Percentiles rank a stretch among this genome's conserved stretches.
phyloP scores from a whole-genome alignment of 2,113 vertebrate genomes.

The Aegypius monachus region DNA sequence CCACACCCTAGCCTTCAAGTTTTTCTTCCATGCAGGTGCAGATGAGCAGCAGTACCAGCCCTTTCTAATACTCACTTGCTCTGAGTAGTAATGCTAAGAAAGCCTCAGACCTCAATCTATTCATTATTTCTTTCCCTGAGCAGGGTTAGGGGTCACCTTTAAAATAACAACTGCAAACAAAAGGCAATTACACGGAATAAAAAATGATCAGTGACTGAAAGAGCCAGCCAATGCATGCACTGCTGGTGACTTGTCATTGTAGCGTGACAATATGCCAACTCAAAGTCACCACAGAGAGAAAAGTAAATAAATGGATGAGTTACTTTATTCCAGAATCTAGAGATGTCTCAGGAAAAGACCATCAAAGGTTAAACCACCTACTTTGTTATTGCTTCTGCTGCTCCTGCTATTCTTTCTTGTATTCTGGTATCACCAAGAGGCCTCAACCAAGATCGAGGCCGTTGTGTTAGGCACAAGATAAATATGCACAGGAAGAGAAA shows the following conservation, averaged over 20 bases:
- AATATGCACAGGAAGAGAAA: conserved; percentile 57
- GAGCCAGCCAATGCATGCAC: neutral
- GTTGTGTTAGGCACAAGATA: conserved; percentile 24
- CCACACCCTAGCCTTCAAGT: neutral
- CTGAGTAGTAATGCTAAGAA: neutral
- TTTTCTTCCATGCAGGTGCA: conserved; percentile 41
- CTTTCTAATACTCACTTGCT: conserved; percentile 6
- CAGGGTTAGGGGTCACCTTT: conserved; percentile 24
- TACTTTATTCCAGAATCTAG: neutral
- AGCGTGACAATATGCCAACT: neutral
- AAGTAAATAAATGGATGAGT: neutral
- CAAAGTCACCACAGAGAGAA: neutral
- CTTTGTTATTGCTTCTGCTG: conserved; percentile 54
- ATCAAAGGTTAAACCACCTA: conserved; percentile 39
- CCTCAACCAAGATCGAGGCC: neutral
- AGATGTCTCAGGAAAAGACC: neutral
- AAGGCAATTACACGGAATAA: conserved; percentile 21
- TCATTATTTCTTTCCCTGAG: conserved; percentile 11
- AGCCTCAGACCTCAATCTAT: neutral
- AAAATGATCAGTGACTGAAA: neutral
- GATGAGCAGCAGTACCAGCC: conserved; percentile 3
- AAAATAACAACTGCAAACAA: conserved; percentile 28
- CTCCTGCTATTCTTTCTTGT: conserved; percentile 60
- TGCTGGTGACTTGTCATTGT: neutral
- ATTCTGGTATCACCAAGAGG: conserved; percentile 50